Conservation (phyloP, 1,140 invertebrate species). For the Hirudo medicinalis region DNA sequence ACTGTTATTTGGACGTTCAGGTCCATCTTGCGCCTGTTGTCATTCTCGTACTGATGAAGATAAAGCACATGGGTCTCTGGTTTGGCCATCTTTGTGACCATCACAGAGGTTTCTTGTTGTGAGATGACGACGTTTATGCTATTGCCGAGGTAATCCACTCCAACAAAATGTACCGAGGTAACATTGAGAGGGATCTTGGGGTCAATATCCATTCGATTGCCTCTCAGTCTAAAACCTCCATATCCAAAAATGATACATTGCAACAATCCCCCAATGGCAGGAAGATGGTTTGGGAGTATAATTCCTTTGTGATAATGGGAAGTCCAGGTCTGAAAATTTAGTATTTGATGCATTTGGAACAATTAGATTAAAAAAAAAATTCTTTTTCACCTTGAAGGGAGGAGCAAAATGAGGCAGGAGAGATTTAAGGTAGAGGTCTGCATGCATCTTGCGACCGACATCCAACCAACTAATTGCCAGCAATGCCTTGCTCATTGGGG, state of each 20-base stretch:
- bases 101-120: too few relatives aligned
- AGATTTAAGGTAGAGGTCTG: neutral
- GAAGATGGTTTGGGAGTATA: neutral
- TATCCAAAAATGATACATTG: constrained; percentile 1
- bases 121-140: neutral
- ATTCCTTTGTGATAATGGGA: neutral
- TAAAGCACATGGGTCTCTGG: too few relatives aligned
- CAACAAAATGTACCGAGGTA: neutral
- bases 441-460: constrained; percentile 27
- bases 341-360: too few relatives aligned
- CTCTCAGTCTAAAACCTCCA: neutral
- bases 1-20: too few relatives aligned
- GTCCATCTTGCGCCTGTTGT: too few relatives aligned
- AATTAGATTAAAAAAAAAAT: too few relatives aligned
- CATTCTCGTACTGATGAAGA: too few relatives aligned
- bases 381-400: too few relatives aligned
- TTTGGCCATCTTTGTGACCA: too few relatives aligned
- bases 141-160: constrained; percentile 15
- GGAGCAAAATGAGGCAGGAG: too few relatives aligned
- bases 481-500: constrained; percentile 45
- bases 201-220: constrained; percentile 6
- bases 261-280: constrained; percentile 11
- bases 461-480: constrained; percentile 40
- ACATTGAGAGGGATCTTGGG: constrained; percentile 5
- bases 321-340: neutral